phyloP scores from a whole-genome alignment of 1,140 invertebrate genomes.

The Drosophila arawakana region DNA sequence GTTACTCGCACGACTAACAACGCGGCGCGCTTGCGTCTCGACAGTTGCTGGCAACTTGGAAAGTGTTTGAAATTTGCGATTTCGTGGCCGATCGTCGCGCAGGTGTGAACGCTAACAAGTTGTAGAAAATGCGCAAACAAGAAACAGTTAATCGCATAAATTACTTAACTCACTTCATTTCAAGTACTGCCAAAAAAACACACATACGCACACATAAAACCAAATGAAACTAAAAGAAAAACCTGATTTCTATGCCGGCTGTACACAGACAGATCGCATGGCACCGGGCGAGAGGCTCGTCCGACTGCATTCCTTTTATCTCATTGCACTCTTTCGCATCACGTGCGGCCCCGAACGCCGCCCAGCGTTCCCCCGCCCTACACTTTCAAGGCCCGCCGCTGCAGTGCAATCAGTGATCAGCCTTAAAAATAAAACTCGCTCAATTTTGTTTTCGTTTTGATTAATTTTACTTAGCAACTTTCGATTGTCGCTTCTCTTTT shows the following conservation, averaged over 20 bases:
- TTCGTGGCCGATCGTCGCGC: slow-evolving; percentile 31
- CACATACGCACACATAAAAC: slow-evolving; percentile 8
- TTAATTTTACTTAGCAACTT: slow-evolving; percentile 19
- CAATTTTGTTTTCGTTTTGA: slow-evolving; percentile 19
- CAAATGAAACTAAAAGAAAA: slow-evolving; percentile 21
- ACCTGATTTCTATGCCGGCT: slow-evolving; percentile 43
- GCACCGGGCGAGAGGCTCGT: slow-evolving; percentile 62
- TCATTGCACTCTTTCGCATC: slow-evolving; percentile 41
- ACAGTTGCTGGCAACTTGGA: slow-evolving; percentile 17
- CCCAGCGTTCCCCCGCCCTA: slow-evolving; percentile 6
- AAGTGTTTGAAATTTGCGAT: slow-evolving; percentile 40
- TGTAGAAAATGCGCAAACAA: slow-evolving; percentile 16
- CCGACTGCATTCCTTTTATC: slow-evolving; percentile 72
- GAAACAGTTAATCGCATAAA: slow-evolving; percentile 6
- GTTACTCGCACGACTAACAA: slow-evolving; percentile 61
- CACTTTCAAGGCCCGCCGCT: slow-evolving; percentile 42
- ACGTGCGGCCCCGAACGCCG: slow-evolving; percentile 46
- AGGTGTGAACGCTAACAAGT: slow-evolving; percentile 39
- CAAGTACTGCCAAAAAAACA: not conserved
- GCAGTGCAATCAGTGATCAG: slow-evolving; percentile 26
- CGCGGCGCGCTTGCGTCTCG: slow-evolving; percentile 61
- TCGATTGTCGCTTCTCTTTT: slow-evolving; percentile 5
- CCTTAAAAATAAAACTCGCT: slow-evolving; percentile 31
- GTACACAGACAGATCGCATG: slow-evolving; percentile 19
- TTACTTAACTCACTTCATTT: slow-evolving; percentile 10